Evolutionary conservation across 2,797 vertebrate species (phyloP), one percentile per base, ranked within the genome.

Genomic region (Pelodytes ibericus): DNA sequence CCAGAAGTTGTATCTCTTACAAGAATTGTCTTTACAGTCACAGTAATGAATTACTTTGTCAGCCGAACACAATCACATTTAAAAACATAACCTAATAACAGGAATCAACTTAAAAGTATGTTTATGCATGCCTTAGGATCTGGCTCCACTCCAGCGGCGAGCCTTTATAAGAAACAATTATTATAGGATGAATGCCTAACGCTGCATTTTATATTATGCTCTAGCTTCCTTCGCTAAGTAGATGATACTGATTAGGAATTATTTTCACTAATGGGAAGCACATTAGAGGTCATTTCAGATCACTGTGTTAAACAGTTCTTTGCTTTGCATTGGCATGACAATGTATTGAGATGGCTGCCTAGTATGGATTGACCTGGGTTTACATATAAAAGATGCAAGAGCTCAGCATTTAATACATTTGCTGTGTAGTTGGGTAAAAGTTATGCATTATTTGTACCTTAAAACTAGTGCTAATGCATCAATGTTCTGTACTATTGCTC

Each of bases 41-140:
- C 77, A 85, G 72, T 84, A 88, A 91, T 91, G 87, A 86, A 90
- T 92, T 89, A 88, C 86, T 91, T 89, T 92, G 91, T 91, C 91
- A 91, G 84, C 87, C 82, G 86, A 88, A 85, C 86, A 87, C 89
- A 91, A 90, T 90, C 89, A 85, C 80, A 86, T 86, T 86, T 89
- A 84, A 72, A 88, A 90, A 89, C 89, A 88, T 81, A 88, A 84
- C 82, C 39, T 44, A 86, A 84, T 88, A 89, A 88, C 90, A 92
- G 90, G 89, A 92, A 90, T 87, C 84, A 86, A 83, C 89, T 89
- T 89, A 84, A 82, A 89, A 88, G 86, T 78, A 29, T 92, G 89
- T 92, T 92, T 93, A 91, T 89, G 87, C 85, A 81, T 84, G 69
- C 84, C 81, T 81, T 70, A 85, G 83, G 79, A 83, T 82, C 82